These are phyloP conservation scores for Drosophila paucipuncta DNA, from an alignment of 2,888 invertebrate species.

Conservation along the genomic window DNA sequence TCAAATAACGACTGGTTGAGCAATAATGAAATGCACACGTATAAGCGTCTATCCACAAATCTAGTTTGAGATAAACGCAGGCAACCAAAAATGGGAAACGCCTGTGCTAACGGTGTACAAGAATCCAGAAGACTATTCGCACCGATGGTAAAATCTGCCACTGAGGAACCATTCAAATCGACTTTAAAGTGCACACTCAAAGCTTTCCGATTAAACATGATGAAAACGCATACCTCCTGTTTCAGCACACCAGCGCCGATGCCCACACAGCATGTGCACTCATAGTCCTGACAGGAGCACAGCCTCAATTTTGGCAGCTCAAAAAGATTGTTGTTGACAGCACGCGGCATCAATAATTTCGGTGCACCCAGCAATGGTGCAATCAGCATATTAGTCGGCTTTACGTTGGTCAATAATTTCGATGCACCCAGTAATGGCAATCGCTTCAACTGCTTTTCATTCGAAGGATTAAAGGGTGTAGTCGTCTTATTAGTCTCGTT, in stretches of 20 bases:
- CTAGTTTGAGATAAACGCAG: slow-evolving; percentile 65
- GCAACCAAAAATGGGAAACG: slow-evolving; percentile 63
- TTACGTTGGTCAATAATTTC: background rate
- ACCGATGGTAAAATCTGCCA: slow-evolving; percentile 55
- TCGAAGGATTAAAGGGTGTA: slow-evolving; percentile 50
- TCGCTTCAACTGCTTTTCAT: slow-evolving; percentile 33
- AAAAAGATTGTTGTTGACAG: slow-evolving; percentile 54
- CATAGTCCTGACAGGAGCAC: slow-evolving; percentile 58
- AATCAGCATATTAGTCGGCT: slow-evolving; percentile 5
- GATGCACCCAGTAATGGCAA: slow-evolving; percentile 20
- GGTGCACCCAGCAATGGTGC: slow-evolving; percentile 18
- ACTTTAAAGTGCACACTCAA: slow-evolving; percentile 49
- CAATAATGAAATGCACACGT: slow-evolving; percentile 62
- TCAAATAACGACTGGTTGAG: slow-evolving; percentile 65
- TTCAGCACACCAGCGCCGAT: slow-evolving; percentile 47
- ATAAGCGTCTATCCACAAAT: slow-evolving; percentile 45
- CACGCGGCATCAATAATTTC: background rate
- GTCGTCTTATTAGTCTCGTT: slow-evolving; percentile 9
- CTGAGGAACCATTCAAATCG: slow-evolving; percentile 44
- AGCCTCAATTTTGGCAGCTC: slow-evolving; percentile 66
- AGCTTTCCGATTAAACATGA: slow-evolving; percentile 36
- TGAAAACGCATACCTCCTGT: slow-evolving; percentile 49
- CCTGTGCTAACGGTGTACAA: slow-evolving; percentile 65
- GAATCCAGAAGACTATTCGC: slow-evolving; percentile 59
- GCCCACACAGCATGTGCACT: slow-evolving; percentile 69